These are phyloP conservation scores for Amphiprion clarkii DNA, from an alignment of 2,797 vertebrate species.

Conservation along the genomic window DNA sequence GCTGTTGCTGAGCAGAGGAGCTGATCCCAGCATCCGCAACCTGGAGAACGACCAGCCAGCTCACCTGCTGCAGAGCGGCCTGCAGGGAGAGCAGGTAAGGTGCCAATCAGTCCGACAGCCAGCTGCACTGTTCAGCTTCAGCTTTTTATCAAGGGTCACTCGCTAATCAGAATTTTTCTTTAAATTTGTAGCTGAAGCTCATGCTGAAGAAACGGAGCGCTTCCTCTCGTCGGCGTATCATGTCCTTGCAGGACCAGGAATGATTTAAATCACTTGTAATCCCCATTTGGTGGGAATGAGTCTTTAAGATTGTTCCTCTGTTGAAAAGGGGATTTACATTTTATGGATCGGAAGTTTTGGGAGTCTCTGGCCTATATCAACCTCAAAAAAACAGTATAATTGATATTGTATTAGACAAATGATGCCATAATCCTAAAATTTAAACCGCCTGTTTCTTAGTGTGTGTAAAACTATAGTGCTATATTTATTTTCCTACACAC, in stretches of 20 bases:
- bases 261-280: constrained; percentile 79
- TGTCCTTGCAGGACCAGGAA: constrained; percentile 86
- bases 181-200: constrained; percentile 82
- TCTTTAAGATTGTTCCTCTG: constrained; percentile 56
- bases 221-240: constrained; percentile 83
- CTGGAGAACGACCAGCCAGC: constrained; percentile 93
- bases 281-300: constrained; percentile 67
- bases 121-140: background rate
- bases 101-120: background rate
- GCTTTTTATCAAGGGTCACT: background rate
- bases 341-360: constrained; percentile 68
- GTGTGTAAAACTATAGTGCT: constrained; percentile 21
- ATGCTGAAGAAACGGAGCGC: constrained; percentile 87
- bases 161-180: background rate
- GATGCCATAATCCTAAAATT: constrained; percentile 35
- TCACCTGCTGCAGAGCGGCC: constrained; percentile 89
- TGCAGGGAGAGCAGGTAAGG: constrained; percentile 88
- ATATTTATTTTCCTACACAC: constrained; percentile 32
- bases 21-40: constrained; percentile 91
- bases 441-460: constrained; percentile 15
- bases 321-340: constrained; percentile 66
- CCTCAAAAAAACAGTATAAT: constrained; percentile 41
- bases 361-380: constrained; percentile 45
- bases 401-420: constrained; percentile 57
- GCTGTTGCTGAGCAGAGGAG: constrained; percentile 87